These are phyloP conservation scores for Rhopalosiphum nymphaeae DNA, from an alignment of 2,888 invertebrate genomes.

Conservation along the genomic window DNA sequence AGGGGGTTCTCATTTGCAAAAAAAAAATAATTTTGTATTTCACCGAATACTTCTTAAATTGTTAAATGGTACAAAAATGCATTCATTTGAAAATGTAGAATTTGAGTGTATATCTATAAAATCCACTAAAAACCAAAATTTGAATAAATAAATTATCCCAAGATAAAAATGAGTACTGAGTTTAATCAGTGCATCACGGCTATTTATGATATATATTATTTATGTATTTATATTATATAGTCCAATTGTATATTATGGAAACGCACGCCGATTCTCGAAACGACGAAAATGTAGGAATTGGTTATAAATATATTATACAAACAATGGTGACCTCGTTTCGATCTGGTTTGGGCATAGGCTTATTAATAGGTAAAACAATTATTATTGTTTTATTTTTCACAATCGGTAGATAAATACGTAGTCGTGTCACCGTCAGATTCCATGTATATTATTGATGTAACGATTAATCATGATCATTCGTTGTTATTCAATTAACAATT, in stretches of 20 bases:
- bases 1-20: neutral
- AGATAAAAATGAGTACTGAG: neutral
- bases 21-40: no score
- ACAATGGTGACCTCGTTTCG: constrained; percentile 1
- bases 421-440: neutral
- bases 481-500: neutral
- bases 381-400: neutral
- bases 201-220: neutral
- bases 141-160: neutral
- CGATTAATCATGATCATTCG: neutral
- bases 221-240: neutral
- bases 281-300: neutral
- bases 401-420: neutral
- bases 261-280: neutral
- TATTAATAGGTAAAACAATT: neutral
- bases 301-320: neutral
- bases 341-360: neutral
- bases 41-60: no score
- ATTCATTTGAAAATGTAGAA: neutral
- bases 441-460: neutral
- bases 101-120: neutral
- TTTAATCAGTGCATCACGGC: neutral
- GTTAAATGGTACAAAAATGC: neutral
- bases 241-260: neutral
- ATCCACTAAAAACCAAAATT: neutral